Evolutionary conservation across 2,113 vertebrate genomes (phyloP).

Genomic region (Malurus cyaneus): DNA sequence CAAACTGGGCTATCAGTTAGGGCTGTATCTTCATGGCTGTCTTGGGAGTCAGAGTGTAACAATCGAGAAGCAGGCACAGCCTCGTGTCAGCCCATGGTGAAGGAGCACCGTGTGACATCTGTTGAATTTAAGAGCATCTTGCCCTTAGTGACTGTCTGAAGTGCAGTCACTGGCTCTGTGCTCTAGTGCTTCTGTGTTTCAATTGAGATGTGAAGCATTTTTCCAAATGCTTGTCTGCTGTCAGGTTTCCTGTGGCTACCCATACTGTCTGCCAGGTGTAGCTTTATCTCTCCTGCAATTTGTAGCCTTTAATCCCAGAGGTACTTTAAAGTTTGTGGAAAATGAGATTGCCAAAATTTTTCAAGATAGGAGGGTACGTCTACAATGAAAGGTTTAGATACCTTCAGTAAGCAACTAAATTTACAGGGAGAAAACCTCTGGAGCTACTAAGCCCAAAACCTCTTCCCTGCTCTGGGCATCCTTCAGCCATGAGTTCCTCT

Average conservation of each 20-base stretch:
- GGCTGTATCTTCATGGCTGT: neutral
- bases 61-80: neutral
- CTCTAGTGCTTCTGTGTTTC: neutral
- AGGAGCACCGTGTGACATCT: neutral
- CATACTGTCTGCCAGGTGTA: neutral
- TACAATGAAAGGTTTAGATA: neutral
- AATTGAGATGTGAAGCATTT: neutral
- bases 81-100: neutral
- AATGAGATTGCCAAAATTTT: neutral
- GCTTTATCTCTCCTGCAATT: neutral
- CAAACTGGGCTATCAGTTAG: neutral
- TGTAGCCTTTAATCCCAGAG: neutral
- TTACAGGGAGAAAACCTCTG: neutral
- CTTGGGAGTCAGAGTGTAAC: neutral
- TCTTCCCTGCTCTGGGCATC: neutral
- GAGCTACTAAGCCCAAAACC: neutral
- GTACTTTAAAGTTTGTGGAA: neutral
- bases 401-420: neutral
- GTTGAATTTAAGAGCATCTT: neutral
- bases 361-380: neutral
- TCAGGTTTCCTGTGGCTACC: neutral
- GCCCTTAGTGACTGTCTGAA: neutral
- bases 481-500: neutral
- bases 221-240: neutral
- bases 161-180: neutral